Evolutionary conservation across 2,113 vertebrate species (phyloP), one percentile per base, ranked within the genome.

Genomic region (Eurystomus gularis): DNA sequence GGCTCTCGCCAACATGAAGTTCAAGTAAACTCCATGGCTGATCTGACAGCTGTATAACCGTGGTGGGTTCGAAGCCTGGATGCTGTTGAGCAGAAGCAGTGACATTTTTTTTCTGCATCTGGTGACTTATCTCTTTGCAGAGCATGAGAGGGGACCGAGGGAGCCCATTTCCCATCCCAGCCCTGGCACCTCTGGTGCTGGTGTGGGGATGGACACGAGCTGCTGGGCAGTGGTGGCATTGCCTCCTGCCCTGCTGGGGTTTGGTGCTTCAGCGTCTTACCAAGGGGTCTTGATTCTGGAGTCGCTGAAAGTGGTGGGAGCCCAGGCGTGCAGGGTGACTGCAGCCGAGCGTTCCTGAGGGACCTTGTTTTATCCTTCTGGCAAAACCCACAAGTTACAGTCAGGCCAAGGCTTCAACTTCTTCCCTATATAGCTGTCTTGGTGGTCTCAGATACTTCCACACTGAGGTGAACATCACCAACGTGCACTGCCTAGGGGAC

Each of bases 1-100:
- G 81, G 66, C 93, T 89, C 52, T 93, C 7, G 35, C 91, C 86
- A 82, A 9, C 52, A 19, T 8, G 91, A 96, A 93, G 90, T 94
- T 94, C 86, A 39, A 82, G 84, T 87, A 42, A 70, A 48, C 81
- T 73, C 91, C 70, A 54, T 80, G 78, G 94, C 84, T 82, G 83
- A 33, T 88, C 42, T 90, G 87, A 68, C 95, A 95, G 89, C 89
- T 91, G 94, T 54, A 17, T 40, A 55, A 2, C 62, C 4, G 4
- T 8, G 82, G 85, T 4, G 5, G 28, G 33, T 88, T 75, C 0
- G 1, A 66, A 86, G 88, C 57, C 44, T 20, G 52, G 75, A 9
- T 0, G 8, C 58, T n/a, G 58, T 11, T 91, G 69, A 76, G 84
- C 71, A 58, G 88, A 52, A 86, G 76, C 1, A 8, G 40, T 93